Conservation (phyloP, 2,113 vertebrate species). For the Chloropsis hardwickii region DNA sequence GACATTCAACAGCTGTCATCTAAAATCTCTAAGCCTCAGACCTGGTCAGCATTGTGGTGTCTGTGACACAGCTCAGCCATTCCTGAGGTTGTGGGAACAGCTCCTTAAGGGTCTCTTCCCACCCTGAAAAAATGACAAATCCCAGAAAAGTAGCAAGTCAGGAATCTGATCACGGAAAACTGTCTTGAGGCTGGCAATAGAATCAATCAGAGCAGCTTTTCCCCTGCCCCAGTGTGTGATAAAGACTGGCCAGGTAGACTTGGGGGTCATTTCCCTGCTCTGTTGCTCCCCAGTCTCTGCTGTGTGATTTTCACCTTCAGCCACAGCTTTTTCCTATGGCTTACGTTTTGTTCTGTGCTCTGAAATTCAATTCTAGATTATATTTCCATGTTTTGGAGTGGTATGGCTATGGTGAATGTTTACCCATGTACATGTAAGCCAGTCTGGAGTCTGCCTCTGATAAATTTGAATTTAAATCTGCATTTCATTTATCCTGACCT, state of each 20-base stretch:
- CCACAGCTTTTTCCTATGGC: neutral
- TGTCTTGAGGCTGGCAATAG: neutral
- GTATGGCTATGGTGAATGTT: neutral
- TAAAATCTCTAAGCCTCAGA: neutral
- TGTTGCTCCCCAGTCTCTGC: neutral
- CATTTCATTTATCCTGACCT: slow-evolving; percentile 60
- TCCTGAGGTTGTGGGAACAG: no score
- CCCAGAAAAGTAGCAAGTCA: neutral
- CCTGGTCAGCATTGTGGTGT: neutral
- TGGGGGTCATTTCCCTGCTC: neutral
- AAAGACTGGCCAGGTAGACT: neutral
- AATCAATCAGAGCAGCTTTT: neutral
- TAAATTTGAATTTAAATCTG: slow-evolving; percentile 53
- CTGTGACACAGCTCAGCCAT: neutral
- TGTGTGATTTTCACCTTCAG: neutral
- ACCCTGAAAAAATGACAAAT: neutral
- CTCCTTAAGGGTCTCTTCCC: neutral
- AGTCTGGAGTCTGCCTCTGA: neutral
- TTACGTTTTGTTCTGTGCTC: neutral
- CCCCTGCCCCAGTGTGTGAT: neutral
- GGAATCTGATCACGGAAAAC: neutral
- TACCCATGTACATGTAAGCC: neutral
- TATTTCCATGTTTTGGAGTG: neutral
- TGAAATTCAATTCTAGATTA: neutral
- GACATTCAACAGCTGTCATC: neutral